phyloP scores from a whole-genome alignment of 53 echinoderm and acorn worm species.

The Echinarachnius parma region DNA sequence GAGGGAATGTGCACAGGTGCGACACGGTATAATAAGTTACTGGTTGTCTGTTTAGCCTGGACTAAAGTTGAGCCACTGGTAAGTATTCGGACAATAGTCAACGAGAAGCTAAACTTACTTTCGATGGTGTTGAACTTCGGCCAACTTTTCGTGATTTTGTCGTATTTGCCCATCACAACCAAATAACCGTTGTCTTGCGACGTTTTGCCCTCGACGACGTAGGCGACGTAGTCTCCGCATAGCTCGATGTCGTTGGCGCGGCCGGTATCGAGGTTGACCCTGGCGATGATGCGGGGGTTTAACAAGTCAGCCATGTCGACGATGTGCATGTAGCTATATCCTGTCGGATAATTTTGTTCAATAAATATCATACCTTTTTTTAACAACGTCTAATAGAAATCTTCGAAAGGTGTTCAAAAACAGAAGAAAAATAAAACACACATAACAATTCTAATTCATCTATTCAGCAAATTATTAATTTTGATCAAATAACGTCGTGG shows the following conservation, averaged over 20 bases:
- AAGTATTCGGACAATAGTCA: no score
- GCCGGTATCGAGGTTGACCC: neutral
- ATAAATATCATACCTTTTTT: no score
- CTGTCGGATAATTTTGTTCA: constrained; percentile 37
- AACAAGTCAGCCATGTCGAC: constrained; percentile 20
- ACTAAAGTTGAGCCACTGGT: no score
- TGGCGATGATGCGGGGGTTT: constrained; percentile 5
- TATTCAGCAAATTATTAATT: no score
- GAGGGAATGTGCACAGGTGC: no score
- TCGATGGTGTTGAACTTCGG: constrained; percentile 18
- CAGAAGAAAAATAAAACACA: no score
- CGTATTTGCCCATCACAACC: constrained; percentile 39
- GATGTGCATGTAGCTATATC: constrained; percentile 31
- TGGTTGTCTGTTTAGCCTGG: no score
- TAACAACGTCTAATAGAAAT: neutral
- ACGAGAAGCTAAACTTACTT: constrained; percentile 4
- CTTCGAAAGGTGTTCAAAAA: no score
- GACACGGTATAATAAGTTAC: no score
- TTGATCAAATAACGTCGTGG: no score
- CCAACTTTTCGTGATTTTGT: constrained; percentile 25
- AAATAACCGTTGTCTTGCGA: constrained; percentile 30
- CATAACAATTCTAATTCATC: no score
- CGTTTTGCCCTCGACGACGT: constrained; percentile 25
- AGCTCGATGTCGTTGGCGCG: constrained; percentile 48
- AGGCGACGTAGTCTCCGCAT: constrained; percentile 53